Percentiles rank a stretch among this genome's conserved stretches.
Evolutionary conservation across 2,797 vertebrate genomes (phyloP).

Genomic region (Squalus acanthias): DNA sequence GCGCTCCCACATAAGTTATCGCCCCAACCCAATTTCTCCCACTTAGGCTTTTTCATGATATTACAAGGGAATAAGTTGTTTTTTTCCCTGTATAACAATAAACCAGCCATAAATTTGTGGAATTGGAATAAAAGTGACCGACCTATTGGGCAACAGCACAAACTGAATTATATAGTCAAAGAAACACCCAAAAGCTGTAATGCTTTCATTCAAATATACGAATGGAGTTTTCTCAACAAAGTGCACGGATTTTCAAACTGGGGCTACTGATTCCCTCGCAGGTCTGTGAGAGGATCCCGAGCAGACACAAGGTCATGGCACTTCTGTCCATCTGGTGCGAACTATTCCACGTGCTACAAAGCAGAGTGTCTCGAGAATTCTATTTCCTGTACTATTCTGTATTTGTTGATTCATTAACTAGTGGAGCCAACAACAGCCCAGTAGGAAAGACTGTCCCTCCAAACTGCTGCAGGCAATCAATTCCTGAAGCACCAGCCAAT

Average conservation of each 20-base stretch:
- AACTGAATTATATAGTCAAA: neutral
- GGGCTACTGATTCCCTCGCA: neutral
- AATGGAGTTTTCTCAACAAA: neutral
- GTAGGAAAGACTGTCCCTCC: neutral
- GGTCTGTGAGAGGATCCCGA: neutral
- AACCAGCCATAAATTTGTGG: neutral
- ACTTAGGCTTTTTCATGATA: neutral
- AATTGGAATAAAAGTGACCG: neutral
- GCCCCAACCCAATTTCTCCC: no score
- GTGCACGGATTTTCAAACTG: neutral
- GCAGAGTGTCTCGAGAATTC: neutral
- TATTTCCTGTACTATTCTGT: neutral
- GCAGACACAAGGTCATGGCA: neutral
- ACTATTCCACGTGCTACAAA: neutral
- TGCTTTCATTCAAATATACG: neutral
- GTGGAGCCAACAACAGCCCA: neutral
- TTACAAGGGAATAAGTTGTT: neutral
- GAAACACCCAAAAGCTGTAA: neutral
- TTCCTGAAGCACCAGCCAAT: neutral
- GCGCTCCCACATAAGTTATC: no score
- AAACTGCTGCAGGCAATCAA: neutral
- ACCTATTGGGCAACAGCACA: neutral
- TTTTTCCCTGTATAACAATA: neutral
- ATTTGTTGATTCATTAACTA: neutral
- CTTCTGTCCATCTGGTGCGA: neutral